Evolutionary conservation across 1,140 invertebrate species (phyloP), one percentile per base, ranked within the genome.

Genomic region (Phortica variegata): DNA sequence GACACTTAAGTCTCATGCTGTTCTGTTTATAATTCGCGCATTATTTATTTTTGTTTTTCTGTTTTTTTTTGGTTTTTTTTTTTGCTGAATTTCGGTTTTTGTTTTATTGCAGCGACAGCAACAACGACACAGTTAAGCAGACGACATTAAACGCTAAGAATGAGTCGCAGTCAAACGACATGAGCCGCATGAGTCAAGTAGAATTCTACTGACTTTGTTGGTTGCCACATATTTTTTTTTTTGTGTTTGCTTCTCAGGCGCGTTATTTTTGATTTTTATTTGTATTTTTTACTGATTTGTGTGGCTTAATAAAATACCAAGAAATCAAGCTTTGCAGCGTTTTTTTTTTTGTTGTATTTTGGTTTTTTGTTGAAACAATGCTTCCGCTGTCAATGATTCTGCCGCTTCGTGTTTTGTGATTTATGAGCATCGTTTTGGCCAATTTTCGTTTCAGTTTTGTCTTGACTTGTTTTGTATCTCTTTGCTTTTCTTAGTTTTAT

Each of bases 381-480:
- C 63, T 68, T 68, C 63, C 63, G 54, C 63, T 68, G 63, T 68
- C 63, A 68, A 68, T 68, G 65, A 68, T 62, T 68, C 63, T 63
- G 68, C 63, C 57, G 52, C 60, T 38, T 26, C 43, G 49, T 47
- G 26, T 37, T 45, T 26, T 23, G 63, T 66, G 63, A 68, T 68
- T 68, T 68, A 68, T 68, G 57, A 58, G 57, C 46, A 54, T 68
- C 65, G 63, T 55, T 68, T 68, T 68, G 60, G 63, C 63, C 63
- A 68, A 68, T 68, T 68, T 68, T 68, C 61, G 61, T 65, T 65
- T 65, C n/a, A n/a, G n/a, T n/a, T n/a, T n/a, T n/a, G n/a, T n/a
- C n/a, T n/a, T n/a, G n/a, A n/a, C n/a, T n/a, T n/a, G n/a, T n/a
- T n/a, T n/a, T n/a, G n/a, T n/a, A n/a, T n/a, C n/a, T n/a, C n/a